Base-by-base conservation (phyloP, 2,888 invertebrate genomes). In the Amphipyra berbera region DNA sequence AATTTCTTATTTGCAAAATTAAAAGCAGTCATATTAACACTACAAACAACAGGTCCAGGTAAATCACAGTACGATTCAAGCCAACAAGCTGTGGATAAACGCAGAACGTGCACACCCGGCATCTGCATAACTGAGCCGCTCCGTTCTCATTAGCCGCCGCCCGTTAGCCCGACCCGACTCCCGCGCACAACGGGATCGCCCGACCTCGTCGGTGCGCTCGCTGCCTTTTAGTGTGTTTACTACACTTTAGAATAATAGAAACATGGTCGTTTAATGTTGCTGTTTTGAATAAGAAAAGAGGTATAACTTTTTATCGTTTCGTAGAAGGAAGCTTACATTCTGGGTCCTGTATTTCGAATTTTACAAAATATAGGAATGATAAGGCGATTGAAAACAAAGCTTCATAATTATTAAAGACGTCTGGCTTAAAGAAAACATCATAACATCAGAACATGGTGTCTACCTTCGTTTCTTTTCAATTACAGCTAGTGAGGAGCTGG, bases 71-170 rank as follows among this genome's bases (percentile, higher is more conserved):
- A 54, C 53, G 57, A 78, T 79, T 70, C 63, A 60, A 76, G 61
- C 67, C 68, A 80, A 80, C 79, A 76, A 75, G 78, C 73, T 78
- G 78, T 75, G 76, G 78, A 80, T 80, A 79, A 79, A 80, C 67
- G 79, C 78, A 76, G 82, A 78, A 70, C 78, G 78, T 79, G 81
- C 75, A 69, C 81, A 81, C 79, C 78, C 78, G 82, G 86, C 89
- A 92, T 93, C 91, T 92, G 92, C 93, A 93, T 93, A 93, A 90
- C 93, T 90, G 89, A 90, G 86, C 89, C 84, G 89, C 88, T 88
- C 82, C 88, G 93, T 90, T 90, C 93, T 91, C 92, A 93, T 94
- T 94, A 93, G 89, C 88, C 82, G 80, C 76, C 86, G 88, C 88
- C 94, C 94, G 94, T 93, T 94, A 93, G 86, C 83, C 85, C 90